These are phyloP conservation scores for Macrosteles quadrilineatus DNA, from an alignment of 1,140 invertebrate genomes.

Conservation along the genomic window DNA sequence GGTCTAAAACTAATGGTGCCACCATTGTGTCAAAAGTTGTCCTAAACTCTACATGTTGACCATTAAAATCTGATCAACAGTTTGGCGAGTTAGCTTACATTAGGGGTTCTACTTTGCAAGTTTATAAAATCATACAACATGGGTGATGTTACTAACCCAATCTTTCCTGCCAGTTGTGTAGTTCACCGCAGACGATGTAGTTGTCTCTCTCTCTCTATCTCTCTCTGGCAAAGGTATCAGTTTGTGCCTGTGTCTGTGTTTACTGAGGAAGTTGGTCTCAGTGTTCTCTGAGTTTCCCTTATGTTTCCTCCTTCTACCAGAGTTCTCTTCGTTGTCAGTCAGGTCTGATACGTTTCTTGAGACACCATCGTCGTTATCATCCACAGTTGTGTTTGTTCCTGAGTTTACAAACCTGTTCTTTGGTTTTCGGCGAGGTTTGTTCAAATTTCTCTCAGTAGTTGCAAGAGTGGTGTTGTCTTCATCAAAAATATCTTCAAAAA, in stretches of 20 bases:
- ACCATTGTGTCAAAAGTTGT: too few relatives aligned
- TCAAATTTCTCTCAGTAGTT: not conserved
- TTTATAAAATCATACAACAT: too few relatives aligned
- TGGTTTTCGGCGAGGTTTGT: not conserved
- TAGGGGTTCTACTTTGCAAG: too few relatives aligned
- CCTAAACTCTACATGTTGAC: too few relatives aligned
- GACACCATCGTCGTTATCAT: not conserved
- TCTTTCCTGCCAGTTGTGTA: not conserved
- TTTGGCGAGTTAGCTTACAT: too few relatives aligned
- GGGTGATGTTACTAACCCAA: conserved; percentile 15
- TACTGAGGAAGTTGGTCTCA: not conserved
- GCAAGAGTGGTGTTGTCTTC: conserved; percentile 23
- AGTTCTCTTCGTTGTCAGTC: not conserved
- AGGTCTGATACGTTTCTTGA: not conserved
- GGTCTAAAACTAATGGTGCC: too few relatives aligned
- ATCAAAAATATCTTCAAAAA: conserved; percentile 13
- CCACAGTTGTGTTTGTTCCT: not conserved
- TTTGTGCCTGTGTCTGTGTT: conserved; percentile 11
- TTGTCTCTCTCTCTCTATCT: conserved; percentile 42
- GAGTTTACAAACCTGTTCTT: not conserved
- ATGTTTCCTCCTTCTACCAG: not conserved
- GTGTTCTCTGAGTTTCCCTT: not conserved
- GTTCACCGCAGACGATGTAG: conserved; percentile 49
- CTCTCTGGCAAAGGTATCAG: too few relatives aligned
- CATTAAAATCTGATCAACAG: too few relatives aligned